Conservation (phyloP, 1,140 invertebrate species). For the Heliconius congener region DNA sequence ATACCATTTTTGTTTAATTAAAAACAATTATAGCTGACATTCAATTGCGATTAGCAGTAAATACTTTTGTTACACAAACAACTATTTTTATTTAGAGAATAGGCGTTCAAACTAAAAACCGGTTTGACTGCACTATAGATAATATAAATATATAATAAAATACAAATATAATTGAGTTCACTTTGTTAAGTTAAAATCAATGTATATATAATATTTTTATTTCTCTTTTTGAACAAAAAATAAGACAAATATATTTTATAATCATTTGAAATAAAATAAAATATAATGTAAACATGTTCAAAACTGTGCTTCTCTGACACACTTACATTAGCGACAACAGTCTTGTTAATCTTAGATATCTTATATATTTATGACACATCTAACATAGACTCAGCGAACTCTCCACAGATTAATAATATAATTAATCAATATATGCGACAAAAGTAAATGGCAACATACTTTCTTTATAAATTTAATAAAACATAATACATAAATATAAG, state of each 20-base stretch:
- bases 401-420: neutral
- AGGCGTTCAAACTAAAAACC: neutral
- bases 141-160: neutral
- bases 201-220: neutral
- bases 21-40: constrained; percentile 5
- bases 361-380: constrained; percentile 22
- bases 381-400: constrained; percentile 9
- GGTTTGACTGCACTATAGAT: neutral
- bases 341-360: constrained; percentile 39
- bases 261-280: constrained; percentile 1
- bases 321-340: constrained; percentile 40
- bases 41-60: neutral
- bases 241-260: neutral
- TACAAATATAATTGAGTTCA: neutral
- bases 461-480: constrained; percentile 9
- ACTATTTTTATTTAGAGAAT: neutral
- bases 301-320: constrained; percentile 12
- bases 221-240: neutral
- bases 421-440: neutral
- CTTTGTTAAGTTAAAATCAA: neutral
- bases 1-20: neutral
- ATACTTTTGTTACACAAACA: neutral
- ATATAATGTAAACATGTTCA: neutral
- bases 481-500: constrained; percentile 18
- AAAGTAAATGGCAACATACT: constrained; percentile 29